Base-by-base conservation (phyloP, 2,113 vertebrate genomes). In the Triplophysa rosa region DNA sequence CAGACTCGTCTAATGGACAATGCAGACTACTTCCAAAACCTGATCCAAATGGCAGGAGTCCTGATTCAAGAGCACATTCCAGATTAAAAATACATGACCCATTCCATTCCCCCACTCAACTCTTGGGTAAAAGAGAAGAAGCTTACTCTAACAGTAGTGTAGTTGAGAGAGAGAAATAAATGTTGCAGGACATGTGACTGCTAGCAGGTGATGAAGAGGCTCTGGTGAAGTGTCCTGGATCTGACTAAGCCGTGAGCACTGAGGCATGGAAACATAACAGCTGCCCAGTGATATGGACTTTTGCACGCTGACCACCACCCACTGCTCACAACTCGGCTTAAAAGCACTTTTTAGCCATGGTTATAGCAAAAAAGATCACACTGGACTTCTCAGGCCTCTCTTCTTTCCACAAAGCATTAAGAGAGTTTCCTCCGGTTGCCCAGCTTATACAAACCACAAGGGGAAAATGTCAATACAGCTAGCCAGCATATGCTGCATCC, bases 181-280 rank as follows among this genome's bases (percentile, higher is more conserved):
- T 81, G 29, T 67, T 56, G 63, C 62, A 75, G 80, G 54, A 80
- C 63, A 77, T 47, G n/a, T 65, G 58, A 52, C 58, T 7, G 24
- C 37, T 16, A n/a, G 71, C 73, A 77, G 40, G 1, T 81, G 81
- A 67, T 64, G 63, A 59, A 47, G 33, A 40, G 56, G 68, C 79
- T 79, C 65, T 8, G 64, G 81, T 81, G 80, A 72, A 78, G 73
- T 82, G 83, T 49, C 84, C 86, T 76, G 86, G 84, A 86, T 89
- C 54, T 84, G 82, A 84, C 74, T 74, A 70, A 58, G 19, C 78
- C 77, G 12, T 61, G 64, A 69, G 63, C 79, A 54, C 67, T 79
- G n/a, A 77, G 67, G 78, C 24, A 37, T 49, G 52, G n/a, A 63
- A 78, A 84, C 82, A 85, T 37, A 17, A 82, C 86, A 68, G 76